These are phyloP conservation scores for Gavialis gangeticus DNA, from an alignment of 2,113 vertebrate genomes.

Conservation along the genomic window DNA sequence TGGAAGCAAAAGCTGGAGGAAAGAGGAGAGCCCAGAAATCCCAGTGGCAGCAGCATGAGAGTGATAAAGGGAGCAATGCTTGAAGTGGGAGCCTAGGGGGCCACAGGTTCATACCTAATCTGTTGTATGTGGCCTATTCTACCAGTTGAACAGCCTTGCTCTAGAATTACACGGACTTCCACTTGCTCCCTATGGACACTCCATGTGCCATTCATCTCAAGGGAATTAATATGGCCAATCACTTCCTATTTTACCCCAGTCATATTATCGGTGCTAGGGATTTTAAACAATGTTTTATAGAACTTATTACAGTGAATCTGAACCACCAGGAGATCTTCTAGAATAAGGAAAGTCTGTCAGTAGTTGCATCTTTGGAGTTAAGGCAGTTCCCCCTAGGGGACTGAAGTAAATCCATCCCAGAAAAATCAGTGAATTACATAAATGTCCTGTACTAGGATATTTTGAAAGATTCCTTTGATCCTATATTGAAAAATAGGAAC, in stretches of 20 bases:
- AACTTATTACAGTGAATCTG: not conserved
- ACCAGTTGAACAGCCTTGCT: not conserved
- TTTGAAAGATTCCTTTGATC: not conserved
- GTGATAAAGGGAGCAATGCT: too few species aligned
- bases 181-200: not conserved
- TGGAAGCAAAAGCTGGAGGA: too few species aligned
- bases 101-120: not conserved
- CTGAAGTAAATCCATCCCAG: not conserved
- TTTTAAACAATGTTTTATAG: not conserved
- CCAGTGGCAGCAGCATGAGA: too few species aligned
- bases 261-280: not conserved
- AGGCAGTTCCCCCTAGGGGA: too few species aligned
- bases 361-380: not conserved
- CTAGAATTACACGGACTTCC: not conserved
- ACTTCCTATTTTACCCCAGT: not conserved
- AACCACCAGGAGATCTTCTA: not conserved
- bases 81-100: too few species aligned
- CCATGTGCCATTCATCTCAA: not conserved
- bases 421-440: not conserved
- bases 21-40: too few species aligned
- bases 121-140: not conserved
- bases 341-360: not conserved
- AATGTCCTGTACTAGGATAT: not conserved
- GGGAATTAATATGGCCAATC: not conserved
- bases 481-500: not conserved